A percentile compares a stretch with the other conserved stretches of the same genome.
These are phyloP conservation scores for Tachysurus fulvidraco DNA, from an alignment of 2,113 vertebrate species.

Conservation along the genomic window DNA sequence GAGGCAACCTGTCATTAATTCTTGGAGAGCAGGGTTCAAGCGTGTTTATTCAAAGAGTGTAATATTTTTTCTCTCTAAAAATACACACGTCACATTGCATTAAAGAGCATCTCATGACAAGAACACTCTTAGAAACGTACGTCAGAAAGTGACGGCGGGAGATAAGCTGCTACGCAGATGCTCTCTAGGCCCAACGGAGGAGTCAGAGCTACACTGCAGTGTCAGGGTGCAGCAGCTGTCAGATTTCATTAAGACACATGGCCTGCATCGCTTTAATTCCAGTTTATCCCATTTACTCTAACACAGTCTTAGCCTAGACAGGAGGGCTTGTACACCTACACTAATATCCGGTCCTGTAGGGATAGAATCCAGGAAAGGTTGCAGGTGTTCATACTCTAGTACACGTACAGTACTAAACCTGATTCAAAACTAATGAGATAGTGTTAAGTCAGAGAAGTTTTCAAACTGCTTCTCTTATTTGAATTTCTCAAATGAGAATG, in stretches of 20 bases:
- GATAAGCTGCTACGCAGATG: conserved; percentile 25
- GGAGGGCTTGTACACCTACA: neutral
- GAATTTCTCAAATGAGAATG: neutral
- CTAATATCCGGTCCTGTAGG: neutral
- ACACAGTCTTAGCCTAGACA: conserved; percentile 56
- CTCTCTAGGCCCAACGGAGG: conserved; percentile 14
- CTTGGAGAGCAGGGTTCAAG: neutral
- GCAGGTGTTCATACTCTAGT: too few relatives aligned
- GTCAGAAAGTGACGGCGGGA: conserved; percentile 28
- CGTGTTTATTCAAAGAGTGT: neutral
- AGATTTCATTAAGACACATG: conserved; percentile 70
- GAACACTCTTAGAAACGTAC: conserved; percentile 27
- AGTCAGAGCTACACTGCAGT: conserved; percentile 50
- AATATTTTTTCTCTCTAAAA: neutral
- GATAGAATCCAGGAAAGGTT: neutral
- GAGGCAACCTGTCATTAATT: neutral
- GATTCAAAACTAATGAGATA: neutral
- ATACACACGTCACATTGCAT: neutral
- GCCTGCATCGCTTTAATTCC: conserved; percentile 76
- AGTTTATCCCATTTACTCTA: conserved; percentile 73
- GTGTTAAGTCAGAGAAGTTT: neutral
- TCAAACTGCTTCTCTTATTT: neutral
- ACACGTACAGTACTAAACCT: neutral
- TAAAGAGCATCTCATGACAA: conserved; percentile 25
- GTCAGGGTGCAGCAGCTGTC: conserved; percentile 63